These are phyloP conservation scores for Pandemis cinnamomeana DNA, from an alignment of 2,888 invertebrate species.

Conservation along the genomic window DNA sequence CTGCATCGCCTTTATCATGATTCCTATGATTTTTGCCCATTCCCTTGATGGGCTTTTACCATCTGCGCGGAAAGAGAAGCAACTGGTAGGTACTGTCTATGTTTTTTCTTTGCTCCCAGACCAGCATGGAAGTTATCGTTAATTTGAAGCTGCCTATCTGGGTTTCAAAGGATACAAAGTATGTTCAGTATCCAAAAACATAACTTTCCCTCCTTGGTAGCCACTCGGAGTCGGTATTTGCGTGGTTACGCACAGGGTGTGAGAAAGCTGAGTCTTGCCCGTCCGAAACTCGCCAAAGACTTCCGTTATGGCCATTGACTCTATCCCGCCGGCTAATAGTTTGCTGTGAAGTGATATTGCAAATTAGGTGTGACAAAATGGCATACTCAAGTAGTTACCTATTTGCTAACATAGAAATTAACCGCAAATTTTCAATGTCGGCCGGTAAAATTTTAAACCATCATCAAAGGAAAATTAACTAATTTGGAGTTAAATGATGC, in stretches of 20 bases:
- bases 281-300: slow-evolving; percentile 93
- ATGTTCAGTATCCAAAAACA: slow-evolving; percentile 92
- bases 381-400: too few relatives aligned
- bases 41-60: too few relatives aligned
- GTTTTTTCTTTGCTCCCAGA: too few relatives aligned
- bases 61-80: too few relatives aligned
- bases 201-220: slow-evolving; percentile 91
- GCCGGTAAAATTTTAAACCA: too few relatives aligned
- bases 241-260: slow-evolving; percentile 91
- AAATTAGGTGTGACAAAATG: neutral
- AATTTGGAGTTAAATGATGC: neutral
- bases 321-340: slow-evolving; percentile 90
- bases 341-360: slow-evolving; percentile 80
- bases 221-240: slow-evolving; percentile 88
- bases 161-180: slow-evolving; percentile 89
- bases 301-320: slow-evolving; percentile 94
- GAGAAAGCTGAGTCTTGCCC: slow-evolving; percentile 92
- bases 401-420: too few relatives aligned
- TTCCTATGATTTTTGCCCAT: too few relatives aligned
- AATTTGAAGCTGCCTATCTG: too few relatives aligned
- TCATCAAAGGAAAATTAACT: neutral
- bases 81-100: too few relatives aligned
- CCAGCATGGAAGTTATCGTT: too few relatives aligned
- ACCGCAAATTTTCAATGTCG: too few relatives aligned
- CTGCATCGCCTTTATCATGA: too few relatives aligned